Evolutionary conservation across 1,140 invertebrate genomes (phyloP).

Genomic region (Drosophila baimaii): DNA sequence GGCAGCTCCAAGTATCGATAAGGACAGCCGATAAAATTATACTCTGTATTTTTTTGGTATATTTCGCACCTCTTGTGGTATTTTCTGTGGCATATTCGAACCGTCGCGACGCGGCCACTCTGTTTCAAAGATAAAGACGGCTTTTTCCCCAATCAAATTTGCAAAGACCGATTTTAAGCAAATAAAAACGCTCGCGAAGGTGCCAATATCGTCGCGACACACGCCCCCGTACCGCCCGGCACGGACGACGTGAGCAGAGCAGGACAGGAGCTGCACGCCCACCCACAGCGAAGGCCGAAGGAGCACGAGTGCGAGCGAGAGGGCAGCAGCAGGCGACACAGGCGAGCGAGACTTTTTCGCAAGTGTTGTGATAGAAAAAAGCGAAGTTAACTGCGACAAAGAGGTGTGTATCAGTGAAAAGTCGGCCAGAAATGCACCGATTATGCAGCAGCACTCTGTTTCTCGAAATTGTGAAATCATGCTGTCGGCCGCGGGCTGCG

Average conservation of each 20-base stretch:
- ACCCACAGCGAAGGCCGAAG: constrained; percentile 46
- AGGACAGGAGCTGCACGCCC: constrained; percentile 20
- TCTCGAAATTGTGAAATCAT: constrained; percentile 62
- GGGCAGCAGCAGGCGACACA: constrained; percentile 51
- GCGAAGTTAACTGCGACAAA: constrained; percentile 61
- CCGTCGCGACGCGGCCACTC: constrained; percentile 3
- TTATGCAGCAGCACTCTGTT: constrained; percentile 10
- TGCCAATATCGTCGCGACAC: constrained; percentile 2
- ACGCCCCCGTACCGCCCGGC: constrained; percentile 4
- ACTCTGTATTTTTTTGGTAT: neutral
- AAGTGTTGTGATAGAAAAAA: constrained; percentile 75
- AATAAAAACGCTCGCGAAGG: constrained; percentile 16
- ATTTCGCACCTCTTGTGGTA: neutral
- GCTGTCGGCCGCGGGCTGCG: constrained; percentile 17
- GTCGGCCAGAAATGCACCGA: constrained; percentile 34
- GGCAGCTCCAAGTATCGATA: neutral
- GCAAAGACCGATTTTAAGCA: constrained; percentile 18
- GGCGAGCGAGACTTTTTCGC: constrained; percentile 67
- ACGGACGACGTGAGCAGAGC: constrained; percentile 20
- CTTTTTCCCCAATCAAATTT: constrained; percentile 23
- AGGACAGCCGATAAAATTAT: neutral
- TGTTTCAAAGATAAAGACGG: constrained; percentile 39
- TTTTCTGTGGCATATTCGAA: neutral
- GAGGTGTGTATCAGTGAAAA: constrained; percentile 62
- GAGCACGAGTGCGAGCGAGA: constrained; percentile 51